Evolutionary conservation across 2,888 invertebrate genomes (phyloP).

Genomic region (Hemistola chrysoprasaria): DNA sequence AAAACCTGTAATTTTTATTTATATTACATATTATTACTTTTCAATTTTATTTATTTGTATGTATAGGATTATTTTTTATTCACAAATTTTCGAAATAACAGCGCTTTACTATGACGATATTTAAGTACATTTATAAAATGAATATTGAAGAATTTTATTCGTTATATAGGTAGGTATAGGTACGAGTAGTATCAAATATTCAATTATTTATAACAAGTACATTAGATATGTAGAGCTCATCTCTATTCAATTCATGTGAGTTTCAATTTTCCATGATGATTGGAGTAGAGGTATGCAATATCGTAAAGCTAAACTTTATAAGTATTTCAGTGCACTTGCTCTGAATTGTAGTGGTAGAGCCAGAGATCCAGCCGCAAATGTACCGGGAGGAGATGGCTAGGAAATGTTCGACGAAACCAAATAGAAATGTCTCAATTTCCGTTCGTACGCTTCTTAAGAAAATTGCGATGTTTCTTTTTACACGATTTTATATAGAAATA

Average conservation of each 20-base stretch:
- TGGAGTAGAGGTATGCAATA: constrained; percentile 2
- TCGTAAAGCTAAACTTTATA: constrained; percentile 17
- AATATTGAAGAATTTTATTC: too few relatives aligned
- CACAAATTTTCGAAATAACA: too few relatives aligned
- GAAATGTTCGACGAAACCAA: constrained; percentile 70
- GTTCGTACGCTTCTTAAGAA: constrained; percentile 56
- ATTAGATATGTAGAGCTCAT: constrained; percentile 1
- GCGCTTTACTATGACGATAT: too few relatives aligned
- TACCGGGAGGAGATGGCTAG: constrained; percentile 60
- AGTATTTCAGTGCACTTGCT: constrained; percentile 33
- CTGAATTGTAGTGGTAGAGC: constrained; percentile 38
- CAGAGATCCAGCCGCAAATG: constrained; percentile 54
- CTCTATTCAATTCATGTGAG: constrained; percentile 2
- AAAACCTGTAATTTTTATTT: too few relatives aligned
- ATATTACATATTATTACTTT: too few relatives aligned
- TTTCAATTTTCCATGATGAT: constrained; percentile 10
- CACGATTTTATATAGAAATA: constrained; percentile 45
- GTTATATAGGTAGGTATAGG: too few relatives aligned
- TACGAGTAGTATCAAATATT: too few relatives aligned
- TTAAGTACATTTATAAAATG: too few relatives aligned
- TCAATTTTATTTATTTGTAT: too few relatives aligned
- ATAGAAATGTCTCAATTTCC: constrained; percentile 79
- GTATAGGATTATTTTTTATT: too few relatives aligned
- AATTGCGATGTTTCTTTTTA: constrained; percentile 53
- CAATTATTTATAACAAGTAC: neutral